Evolutionary conservation across 2,113 vertebrate genomes (phyloP).

Genomic region (Centrocercus urophasianus): DNA sequence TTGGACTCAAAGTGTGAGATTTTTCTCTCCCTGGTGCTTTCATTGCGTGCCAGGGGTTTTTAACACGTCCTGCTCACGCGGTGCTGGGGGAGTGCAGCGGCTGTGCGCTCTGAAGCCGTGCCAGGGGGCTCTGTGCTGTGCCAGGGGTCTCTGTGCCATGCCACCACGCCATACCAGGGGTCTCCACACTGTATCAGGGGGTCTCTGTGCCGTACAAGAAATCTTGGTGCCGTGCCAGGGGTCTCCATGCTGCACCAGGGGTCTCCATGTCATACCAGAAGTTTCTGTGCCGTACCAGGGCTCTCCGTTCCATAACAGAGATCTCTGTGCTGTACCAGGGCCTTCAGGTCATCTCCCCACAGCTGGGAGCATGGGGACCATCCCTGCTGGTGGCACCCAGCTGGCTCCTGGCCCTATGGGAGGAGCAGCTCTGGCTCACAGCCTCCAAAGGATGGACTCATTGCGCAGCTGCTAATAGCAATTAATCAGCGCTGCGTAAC

Average conservation of each 20-base stretch:
- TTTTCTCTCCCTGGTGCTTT: slow-evolving; percentile 24
- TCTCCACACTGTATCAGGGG: not conserved
- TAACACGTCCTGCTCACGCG: slow-evolving; percentile 50
- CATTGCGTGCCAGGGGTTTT: slow-evolving; percentile 62
- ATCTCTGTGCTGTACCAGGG: not conserved
- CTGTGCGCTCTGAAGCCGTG: not conserved
- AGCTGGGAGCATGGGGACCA: not conserved
- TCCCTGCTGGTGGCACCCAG: not conserved
- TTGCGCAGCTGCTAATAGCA: not conserved
- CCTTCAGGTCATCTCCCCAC: not conserved
- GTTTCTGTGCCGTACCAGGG: not conserved
- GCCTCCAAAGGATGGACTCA: too few relatives aligned
- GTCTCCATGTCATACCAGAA: not conserved
- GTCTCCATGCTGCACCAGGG: not conserved
- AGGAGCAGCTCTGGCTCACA: too few relatives aligned
- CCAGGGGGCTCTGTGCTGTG: not conserved
- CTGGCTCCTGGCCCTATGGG: not conserved
- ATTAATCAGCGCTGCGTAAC: slow-evolving; percentile 37
- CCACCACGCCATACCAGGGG: not conserved
- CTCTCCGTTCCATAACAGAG: too few relatives aligned
- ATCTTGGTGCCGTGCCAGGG: not conserved
- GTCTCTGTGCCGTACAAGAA: fast-evolving
- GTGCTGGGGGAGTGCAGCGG: slow-evolving; percentile 34
- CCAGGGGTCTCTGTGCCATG: not conserved
- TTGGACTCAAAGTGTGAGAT: slow-evolving; percentile 34